Base-by-base conservation (phyloP, 2,113 vertebrate species). In the Chinchilla lanigera region DNA sequence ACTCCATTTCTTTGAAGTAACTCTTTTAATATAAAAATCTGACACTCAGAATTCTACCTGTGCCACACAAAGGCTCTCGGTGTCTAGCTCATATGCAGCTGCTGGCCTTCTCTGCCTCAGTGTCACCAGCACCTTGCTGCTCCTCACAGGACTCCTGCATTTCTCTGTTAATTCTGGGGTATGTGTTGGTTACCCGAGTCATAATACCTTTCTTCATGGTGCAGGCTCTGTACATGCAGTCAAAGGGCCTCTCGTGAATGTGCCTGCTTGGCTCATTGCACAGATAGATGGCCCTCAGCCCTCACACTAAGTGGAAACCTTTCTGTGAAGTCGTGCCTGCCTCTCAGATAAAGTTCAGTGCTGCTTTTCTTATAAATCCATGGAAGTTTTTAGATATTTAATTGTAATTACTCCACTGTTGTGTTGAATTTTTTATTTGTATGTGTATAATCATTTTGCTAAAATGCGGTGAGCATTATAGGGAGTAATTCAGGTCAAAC, bases 1-100 rank as follows among this genome's bases (percentile, higher is more conserved):
- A 56, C 13, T 65, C 41, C 22, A 54, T 90, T 86, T 83, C 33
- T 82, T 16, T 10, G 38, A 85, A 88, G 44, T 58, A 80, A 67
- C n/a, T 26, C 78, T 83, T 75, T 95, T 77, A 67, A 85, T 38
- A 47, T 69, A 80, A 93, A 95, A 83, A 69, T 87, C 1, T 87
- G 30, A 78, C 89, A 3, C 22, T 67, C 65, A 77, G 41, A 86
- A 82, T 77, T 87, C 5, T 58, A 89, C 89, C 75, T 19, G 35
- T 61, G 11, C 35, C 8, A 7, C 33, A 10, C 7, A 60, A 78
- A 13, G 50, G 35, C 2, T 92, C 58, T 78, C 26, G 24, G 80
- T 33, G 14, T 7, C 54, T 50, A 89, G 69, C 20, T 35, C 19
- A 35, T 56, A 7, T 24, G 11, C 56, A 7, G 12, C n/a, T 71